These are phyloP conservation scores for Pampusana beccarii DNA, from an alignment of 2,113 vertebrate species.

Conservation along the genomic window DNA sequence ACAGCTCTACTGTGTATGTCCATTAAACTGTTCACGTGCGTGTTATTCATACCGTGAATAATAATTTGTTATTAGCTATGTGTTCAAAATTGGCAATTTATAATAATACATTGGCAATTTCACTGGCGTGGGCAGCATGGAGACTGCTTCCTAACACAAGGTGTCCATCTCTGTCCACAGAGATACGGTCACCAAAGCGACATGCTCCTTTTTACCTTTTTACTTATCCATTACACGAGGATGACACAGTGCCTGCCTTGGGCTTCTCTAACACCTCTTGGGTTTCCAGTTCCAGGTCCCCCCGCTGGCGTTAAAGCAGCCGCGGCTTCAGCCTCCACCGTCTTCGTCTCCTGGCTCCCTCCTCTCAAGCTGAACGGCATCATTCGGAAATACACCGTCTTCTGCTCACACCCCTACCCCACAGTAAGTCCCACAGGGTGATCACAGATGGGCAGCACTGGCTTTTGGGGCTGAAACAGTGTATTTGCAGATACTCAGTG, in stretches of 20 bases:
- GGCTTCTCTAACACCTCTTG: neutral
- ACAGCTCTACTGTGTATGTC: neutral
- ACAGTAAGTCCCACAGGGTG: constrained; percentile 78
- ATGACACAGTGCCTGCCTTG: neutral
- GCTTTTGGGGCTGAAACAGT: neutral
- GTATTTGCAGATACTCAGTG: neutral
- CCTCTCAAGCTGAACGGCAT: constrained; percentile 95
- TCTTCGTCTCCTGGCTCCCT: constrained; percentile 97
- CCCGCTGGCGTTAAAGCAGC: constrained; percentile 95
- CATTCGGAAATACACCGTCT: constrained; percentile 97
- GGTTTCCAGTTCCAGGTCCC: constrained; percentile 89
- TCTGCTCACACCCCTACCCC: constrained; percentile 97
- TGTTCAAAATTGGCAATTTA: neutral
- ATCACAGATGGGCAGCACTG: neutral
- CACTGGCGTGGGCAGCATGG: fast-evolving
- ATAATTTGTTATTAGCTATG: neutral
- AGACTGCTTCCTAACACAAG: neutral
- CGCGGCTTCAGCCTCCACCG: constrained; percentile 88
- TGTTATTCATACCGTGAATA: neutral
- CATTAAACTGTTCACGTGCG: neutral
- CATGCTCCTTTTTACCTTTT: fast-evolving
- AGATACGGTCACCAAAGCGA: neutral
- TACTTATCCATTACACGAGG: fast-evolving
- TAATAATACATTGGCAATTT: neutral
- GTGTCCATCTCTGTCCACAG: fast-evolving